These are phyloP conservation scores for Drosophila birchii DNA, from an alignment of 2,888 invertebrate species.

Conservation along the genomic window DNA sequence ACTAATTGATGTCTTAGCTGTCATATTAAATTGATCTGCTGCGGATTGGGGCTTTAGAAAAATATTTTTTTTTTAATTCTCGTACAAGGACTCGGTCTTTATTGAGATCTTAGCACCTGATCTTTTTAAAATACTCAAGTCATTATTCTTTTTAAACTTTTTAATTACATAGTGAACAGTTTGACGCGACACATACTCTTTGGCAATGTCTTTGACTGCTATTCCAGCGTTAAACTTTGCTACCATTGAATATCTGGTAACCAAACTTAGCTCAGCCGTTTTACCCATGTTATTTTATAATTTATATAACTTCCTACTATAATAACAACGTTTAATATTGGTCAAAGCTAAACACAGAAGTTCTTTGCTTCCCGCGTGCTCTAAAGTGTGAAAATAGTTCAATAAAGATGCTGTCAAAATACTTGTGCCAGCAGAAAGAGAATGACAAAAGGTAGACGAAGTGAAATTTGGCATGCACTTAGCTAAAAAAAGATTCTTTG, in stretches of 20 bases:
- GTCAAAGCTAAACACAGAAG: no score
- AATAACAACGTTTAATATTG: background rate
- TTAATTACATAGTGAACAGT: conserved; percentile 29
- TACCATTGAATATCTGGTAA: conserved; percentile 8
- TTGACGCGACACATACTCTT: conserved; percentile 28
- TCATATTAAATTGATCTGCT: conserved; percentile 1
- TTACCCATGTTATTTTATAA: conserved; percentile 1
- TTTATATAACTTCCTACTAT: background rate
- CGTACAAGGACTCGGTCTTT: conserved; percentile 26
- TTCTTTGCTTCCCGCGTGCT: no score
- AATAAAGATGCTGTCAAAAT: no score
- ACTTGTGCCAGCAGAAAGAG: no score
- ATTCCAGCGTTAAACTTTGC: conserved; percentile 11
- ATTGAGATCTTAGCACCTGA: conserved; percentile 15
- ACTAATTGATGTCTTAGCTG: no score
- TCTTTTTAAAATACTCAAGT: conserved; percentile 19
- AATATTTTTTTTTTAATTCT: conserved; percentile 18
- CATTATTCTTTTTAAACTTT: conserved; percentile 15
- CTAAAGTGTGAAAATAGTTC: no score
- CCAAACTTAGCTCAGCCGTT: background rate
- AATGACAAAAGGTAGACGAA: no score
- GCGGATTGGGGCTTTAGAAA: conserved; percentile 5
- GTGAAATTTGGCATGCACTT: no score
- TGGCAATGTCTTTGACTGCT: conserved; percentile 16
- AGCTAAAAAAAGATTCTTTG: no score